These are phyloP conservation scores for Episyrphus balteatus DNA, from an alignment of 1,140 invertebrate genomes.

Conservation along the genomic window DNA sequence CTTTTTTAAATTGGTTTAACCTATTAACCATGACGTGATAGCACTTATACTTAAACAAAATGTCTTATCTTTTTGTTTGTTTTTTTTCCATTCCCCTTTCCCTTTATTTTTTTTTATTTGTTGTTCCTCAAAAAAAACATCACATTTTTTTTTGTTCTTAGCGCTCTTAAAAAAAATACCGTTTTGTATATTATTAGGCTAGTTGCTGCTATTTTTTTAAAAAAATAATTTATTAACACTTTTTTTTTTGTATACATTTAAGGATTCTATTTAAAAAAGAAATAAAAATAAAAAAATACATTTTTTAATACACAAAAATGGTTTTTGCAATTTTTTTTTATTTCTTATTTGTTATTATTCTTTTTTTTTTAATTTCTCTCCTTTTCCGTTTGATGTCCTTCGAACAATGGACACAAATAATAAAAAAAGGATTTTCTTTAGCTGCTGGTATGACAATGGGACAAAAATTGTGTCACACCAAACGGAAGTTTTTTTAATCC, in stretches of 20 bases:
- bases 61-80: no score
- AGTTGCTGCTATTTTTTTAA: no score
- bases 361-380: background rate
- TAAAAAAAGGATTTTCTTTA: background rate
- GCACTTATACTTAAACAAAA: no score
- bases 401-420: slow-evolving; percentile 14
- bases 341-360: background rate
- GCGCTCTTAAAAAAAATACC: no score
- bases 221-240: no score
- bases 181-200: no score
- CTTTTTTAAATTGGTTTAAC: no score
- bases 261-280: background rate
- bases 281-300: background rate
- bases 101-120: no score
- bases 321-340: slow-evolving; percentile 1
- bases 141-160: no score
- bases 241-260: background rate
- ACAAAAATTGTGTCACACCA: slow-evolving; percentile 25
- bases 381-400: slow-evolving; percentile 22
- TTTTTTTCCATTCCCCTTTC: no score
- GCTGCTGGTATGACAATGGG: background rate
- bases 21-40: no score
- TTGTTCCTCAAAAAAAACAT: no score
- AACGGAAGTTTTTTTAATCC: slow-evolving; percentile 27
- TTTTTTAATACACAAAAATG: slow-evolving; percentile 2